Evolutionary conservation across 2,113 vertebrate species (phyloP).

Genomic region (Psophia crepitans): DNA sequence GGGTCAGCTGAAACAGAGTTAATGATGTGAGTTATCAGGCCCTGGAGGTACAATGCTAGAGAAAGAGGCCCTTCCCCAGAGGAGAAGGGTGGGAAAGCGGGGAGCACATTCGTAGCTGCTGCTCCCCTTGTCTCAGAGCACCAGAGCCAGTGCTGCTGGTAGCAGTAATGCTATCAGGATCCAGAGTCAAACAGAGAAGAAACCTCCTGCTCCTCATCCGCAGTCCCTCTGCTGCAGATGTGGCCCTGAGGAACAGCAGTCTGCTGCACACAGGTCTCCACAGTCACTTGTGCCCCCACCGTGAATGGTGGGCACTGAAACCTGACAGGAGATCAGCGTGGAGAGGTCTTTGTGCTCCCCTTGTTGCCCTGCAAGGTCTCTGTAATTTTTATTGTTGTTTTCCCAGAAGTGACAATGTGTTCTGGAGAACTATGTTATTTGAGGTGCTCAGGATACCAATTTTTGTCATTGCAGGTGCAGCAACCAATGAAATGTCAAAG

Average conservation of each 20-base stretch:
- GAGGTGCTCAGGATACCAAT: not conserved
- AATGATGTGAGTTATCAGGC: not conserved
- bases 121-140: not conserved
- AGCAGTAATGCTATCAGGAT: not conserved
- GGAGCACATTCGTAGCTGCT: not conserved
- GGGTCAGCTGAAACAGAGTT: not conserved
- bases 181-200: not conserved
- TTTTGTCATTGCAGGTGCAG: not conserved
- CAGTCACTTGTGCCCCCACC: rapidly evolving
- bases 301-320: not conserved
- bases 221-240: not conserved
- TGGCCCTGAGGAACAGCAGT: not conserved
- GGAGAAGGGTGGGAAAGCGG: not conserved
- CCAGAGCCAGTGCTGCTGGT: not conserved
- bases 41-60: not conserved
- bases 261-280: not conserved
- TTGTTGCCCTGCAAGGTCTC: not conserved
- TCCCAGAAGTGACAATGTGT: not conserved
- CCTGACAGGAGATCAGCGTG: rapidly evolving
- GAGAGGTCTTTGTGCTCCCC: not conserved
- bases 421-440: not conserved
- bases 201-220: rapidly evolving
- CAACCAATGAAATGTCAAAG: not conserved
- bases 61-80: not conserved
- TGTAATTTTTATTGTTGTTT: not conserved